Percentiles rank a stretch among this genome's conserved stretches.
Conservation (phyloP, 2,113 vertebrate genomes). For the Cyanoramphus novaezelandiae region DNA sequence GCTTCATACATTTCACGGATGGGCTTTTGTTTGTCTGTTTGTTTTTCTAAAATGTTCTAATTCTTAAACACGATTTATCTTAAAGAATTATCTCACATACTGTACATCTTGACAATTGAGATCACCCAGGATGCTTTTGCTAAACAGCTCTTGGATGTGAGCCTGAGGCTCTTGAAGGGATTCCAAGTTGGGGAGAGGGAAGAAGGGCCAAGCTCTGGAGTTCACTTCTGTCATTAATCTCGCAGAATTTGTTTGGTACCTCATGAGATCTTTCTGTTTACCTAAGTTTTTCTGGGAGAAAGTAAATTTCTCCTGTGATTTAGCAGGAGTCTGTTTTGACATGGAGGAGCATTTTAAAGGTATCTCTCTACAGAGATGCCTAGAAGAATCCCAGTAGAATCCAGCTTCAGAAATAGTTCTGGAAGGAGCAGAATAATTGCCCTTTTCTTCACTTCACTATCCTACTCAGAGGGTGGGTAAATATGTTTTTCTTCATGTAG, state of each 20-base stretch:
- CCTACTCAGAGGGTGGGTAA: not conserved
- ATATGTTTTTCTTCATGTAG: not conserved
- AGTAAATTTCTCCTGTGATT: not conserved
- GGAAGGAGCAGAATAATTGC: not conserved
- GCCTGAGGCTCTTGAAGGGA: not conserved
- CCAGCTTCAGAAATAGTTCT: not conserved
- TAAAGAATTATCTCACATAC: not conserved
- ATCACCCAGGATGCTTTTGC: conserved; percentile 1
- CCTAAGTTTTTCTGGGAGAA: not conserved
- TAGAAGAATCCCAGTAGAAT: not conserved
- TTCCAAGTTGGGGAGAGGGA: not conserved
- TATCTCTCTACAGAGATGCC: not conserved
- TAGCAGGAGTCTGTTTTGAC: not conserved
- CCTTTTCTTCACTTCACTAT: not conserved
- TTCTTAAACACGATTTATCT: not conserved
- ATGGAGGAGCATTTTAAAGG: not conserved
- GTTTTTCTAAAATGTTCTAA: conserved; percentile 1
- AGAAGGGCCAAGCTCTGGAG: not conserved
- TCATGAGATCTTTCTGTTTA: not conserved
- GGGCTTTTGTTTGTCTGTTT: not conserved
- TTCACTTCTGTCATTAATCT: not conserved
- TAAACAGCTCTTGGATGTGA: not conserved
- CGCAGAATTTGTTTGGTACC: not conserved
- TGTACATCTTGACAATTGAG: not conserved
- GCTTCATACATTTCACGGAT: not conserved